Base-by-base conservation (phyloP, 1,140 invertebrate genomes). In the Scaptomyza montana region DNA sequence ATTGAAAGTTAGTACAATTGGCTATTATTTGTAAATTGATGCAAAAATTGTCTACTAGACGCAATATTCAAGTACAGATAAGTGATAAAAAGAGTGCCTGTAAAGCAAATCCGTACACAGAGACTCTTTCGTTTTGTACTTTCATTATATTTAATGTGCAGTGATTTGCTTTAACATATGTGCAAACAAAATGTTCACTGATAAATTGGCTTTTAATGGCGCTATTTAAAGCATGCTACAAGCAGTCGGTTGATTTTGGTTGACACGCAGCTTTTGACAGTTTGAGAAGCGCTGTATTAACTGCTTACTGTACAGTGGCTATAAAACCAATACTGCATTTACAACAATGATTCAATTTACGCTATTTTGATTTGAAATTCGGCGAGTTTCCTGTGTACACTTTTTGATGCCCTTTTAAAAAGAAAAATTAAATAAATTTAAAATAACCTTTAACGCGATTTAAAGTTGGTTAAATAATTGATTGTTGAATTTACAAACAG, bases 161-260 rank as follows among this genome's bases (percentile, higher is more conserved):
- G 51, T 25, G 54, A 39, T 74, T 55, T 74, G 70, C 55, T 56
- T 21, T 36, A 54, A 21, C 39, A 46, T 57, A 25, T 62, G 51
- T 39, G 54, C 47, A 36, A 3, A 43, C 16, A 28, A 36, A 54
- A 30, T 62, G 50, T 7, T 33, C 36, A 16, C 6, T 33, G 36
- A 56, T 56, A 72, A 67, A 72, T 72, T 54, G 16, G 51, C 30
- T 21, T 28, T 56, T 65, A 57, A 65, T 57, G 19, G 43, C 7
- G 16, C 21, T 0, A 57, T 13, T 0, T 51, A 50, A 45, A 33
- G 25, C 51, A 63, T 45, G 61, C 28, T 55, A 71, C 50, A 45
- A 60, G n/a, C 3, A 30, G 6, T 1, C 0, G 9, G 4, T 10
- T 9, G 12, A 6, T 30, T 30, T 5, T 30, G 30, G 5, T 5